These are phyloP conservation scores for Cebidichthys violaceus DNA, from an alignment of 2,113 vertebrate genomes.

Conservation along the genomic window DNA sequence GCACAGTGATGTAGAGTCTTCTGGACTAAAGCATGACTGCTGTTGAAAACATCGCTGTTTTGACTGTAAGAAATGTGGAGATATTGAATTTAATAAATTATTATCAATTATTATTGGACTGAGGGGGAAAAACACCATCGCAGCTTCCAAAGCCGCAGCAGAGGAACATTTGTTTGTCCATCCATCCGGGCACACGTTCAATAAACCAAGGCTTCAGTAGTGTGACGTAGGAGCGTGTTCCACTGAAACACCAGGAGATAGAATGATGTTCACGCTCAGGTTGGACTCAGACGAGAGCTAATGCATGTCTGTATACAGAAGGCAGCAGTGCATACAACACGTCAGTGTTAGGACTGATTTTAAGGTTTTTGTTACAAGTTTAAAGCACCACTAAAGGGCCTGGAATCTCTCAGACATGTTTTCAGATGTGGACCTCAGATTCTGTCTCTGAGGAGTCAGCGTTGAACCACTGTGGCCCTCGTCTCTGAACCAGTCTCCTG, in stretches of 20 bases:
- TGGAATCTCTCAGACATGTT: not conserved
- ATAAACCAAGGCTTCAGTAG: not conserved
- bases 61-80: constrained; percentile 32
- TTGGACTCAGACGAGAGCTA: not conserved
- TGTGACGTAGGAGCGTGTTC: not conserved
- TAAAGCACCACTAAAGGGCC: not conserved
- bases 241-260: not conserved
- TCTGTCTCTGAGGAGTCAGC: too few species aligned
- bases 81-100: constrained; percentile 40
- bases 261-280: not conserved
- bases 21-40: constrained; percentile 14
- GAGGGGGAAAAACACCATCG: constrained; percentile 5
- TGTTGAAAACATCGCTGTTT: constrained; percentile 60
- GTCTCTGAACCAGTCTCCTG: too few species aligned
- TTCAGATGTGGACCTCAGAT: not conserved
- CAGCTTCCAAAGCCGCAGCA: constrained; percentile 12
- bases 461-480: too few species aligned
- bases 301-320: not conserved
- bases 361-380: not conserved
- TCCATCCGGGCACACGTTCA: constrained; percentile 8
- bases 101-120: constrained; percentile 50
- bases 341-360: not conserved
- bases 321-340: not conserved
- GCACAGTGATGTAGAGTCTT: constrained; percentile 25
- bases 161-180: not conserved